Percentiles rank a stretch among this genome's conserved stretches.
Evolutionary conservation across 2,797 vertebrate species (phyloP).

Genomic region (Neosalanx taihuensis): DNA sequence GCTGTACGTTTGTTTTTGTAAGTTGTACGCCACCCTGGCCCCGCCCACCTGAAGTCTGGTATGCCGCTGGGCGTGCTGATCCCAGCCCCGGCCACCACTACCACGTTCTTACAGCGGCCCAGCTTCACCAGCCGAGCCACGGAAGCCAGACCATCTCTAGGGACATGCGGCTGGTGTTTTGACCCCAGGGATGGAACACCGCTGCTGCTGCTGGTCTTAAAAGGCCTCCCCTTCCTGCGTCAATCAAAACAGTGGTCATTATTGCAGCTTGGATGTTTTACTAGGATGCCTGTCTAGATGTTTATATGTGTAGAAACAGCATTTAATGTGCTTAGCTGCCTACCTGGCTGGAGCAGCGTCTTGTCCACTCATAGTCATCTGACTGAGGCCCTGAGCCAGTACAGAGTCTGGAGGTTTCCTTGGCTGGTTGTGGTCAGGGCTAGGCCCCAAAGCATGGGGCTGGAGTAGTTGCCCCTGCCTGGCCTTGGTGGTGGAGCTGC

Average conservation of each 20-base stretch:
- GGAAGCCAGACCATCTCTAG: constrained; percentile 57
- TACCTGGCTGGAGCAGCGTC: constrained; percentile 54
- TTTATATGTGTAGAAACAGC: background rate
- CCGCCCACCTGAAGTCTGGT: constrained; percentile 76
- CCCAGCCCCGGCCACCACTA: constrained; percentile 79
- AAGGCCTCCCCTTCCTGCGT: constrained; percentile 53
- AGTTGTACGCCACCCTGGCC: background rate
- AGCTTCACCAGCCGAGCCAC: constrained; percentile 73
- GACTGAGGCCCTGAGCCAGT: constrained; percentile 69
- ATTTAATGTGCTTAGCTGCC: constrained; percentile 18
- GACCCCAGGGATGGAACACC: constrained; percentile 24
- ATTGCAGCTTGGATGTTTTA: background rate
- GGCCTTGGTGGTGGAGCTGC: constrained; percentile 59
- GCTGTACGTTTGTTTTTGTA: background rate
- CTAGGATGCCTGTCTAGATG: no score
- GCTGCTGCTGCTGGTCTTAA: background rate
- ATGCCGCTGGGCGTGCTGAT: constrained; percentile 83
- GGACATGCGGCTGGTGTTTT: constrained; percentile 8
- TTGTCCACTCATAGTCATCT: constrained; percentile 68
- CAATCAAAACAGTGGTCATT: background rate
- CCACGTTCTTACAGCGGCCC: constrained; percentile 70
- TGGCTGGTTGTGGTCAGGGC: constrained; percentile 45
- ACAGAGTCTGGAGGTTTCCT: constrained; percentile 57
- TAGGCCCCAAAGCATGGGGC: constrained; percentile 29
- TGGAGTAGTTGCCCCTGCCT: constrained; percentile 23